Evolutionary conservation across 1,140 invertebrate species (phyloP), one percentile per base, ranked within the genome.

Genomic region (Cydia splendana): DNA sequence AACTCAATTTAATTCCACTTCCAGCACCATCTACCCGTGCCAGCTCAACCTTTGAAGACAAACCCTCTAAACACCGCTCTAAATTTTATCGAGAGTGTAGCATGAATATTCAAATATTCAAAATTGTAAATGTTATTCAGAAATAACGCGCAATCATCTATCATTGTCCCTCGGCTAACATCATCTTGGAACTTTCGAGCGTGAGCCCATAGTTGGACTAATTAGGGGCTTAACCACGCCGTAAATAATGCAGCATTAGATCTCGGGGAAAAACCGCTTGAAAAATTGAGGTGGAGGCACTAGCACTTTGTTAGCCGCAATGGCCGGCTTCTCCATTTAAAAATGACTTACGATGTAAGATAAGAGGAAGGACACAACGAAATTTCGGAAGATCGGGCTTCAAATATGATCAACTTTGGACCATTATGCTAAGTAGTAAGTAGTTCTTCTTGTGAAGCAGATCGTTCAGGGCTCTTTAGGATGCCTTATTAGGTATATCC

Each of bases 181-280:
- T 65, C 57, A 65, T 65, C 57, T n/a, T 18, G 48, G 10, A 65
- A 20, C 18, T 65, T 65, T 65, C 20, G 20, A 65, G n/a, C n/a
- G 15, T 28, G 24, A 65, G 20, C 10, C 24, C 28, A 65, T 30
- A 65, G 4, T 18, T 12, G 20, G 15, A 65, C 28, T 65, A 65
- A 65, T 65, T 65, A 65, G 62, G 6, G 62, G 62, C 62, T 65
- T 18, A 30, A 13, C 62, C 20, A 6, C 62, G 62, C 20, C 62
- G 62, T 30, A 30, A 30, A 30, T 30, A 24, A 30, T 9, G 62
- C 18, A 24, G 62, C 20, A 65, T 65, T 65, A 65, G 7, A 6
- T 30, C 20, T 12, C 62, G 62, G 5, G 20, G 62, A 65, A 65
- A 28, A 65, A 65, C 62, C 62, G 57, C 57, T 65, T 65, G 62